Percentiles rank a stretch among this genome's conserved stretches.
These are phyloP conservation scores for Rafetus swinhoei DNA, from an alignment of 2,113 vertebrate genomes.

Conservation along the genomic window DNA sequence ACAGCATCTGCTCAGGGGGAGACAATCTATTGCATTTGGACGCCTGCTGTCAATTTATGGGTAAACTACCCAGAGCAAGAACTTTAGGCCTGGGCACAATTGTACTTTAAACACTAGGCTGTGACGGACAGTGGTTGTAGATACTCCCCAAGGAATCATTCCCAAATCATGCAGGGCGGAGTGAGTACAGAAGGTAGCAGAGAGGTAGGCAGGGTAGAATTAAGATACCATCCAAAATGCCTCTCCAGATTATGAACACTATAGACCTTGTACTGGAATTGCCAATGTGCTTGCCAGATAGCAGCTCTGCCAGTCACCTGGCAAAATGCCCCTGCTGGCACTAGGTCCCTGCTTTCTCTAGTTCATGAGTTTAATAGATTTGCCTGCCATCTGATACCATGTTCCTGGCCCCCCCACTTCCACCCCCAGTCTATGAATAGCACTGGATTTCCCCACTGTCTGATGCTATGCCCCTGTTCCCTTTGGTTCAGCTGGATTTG, in stretches of 20 bases:
- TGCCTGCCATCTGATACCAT: background rate
- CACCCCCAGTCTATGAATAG: background rate
- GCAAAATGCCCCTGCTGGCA: background rate
- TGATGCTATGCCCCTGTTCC: background rate
- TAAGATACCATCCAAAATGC: background rate
- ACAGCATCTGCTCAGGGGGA: background rate
- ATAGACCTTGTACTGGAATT: background rate
- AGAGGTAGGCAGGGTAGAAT: background rate
- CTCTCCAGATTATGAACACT: background rate
- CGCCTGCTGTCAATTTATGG: background rate
- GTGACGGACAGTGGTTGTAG: background rate
- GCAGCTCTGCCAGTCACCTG: accelerated
- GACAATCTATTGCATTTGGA: background rate
- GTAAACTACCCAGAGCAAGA: background rate
- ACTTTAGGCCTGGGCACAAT: background rate
- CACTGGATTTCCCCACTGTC: background rate
- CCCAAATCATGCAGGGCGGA: background rate
- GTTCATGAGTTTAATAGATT: background rate
- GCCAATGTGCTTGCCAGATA: background rate
- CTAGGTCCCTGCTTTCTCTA: background rate
- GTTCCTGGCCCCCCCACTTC: background rate
- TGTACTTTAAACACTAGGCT: background rate
- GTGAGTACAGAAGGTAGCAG: background rate
- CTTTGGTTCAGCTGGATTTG: background rate
- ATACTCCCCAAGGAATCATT: background rate